These are phyloP conservation scores for Zingel zingel DNA, from an alignment of 2,113 vertebrate species.

Conservation along the genomic window DNA sequence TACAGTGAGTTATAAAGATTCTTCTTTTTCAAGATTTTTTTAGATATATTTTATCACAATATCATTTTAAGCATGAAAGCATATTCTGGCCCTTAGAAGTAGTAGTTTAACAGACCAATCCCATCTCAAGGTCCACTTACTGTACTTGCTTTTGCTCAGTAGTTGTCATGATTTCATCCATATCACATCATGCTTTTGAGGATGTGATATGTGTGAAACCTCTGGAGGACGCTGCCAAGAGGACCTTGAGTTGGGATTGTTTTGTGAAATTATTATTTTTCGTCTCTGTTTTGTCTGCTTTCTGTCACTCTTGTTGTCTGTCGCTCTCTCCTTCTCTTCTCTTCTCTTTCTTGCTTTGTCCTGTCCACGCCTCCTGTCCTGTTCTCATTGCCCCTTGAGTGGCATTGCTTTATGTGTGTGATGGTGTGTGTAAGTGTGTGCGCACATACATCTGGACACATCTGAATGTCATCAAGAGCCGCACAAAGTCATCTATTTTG, in stretches of 20 bases:
- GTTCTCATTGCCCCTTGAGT: slow-evolving; percentile 21
- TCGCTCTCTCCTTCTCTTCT: neutral
- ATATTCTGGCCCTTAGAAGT: slow-evolving; percentile 2
- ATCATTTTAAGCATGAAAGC: slow-evolving; percentile 6
- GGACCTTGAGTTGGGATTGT: neutral
- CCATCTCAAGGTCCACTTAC: neutral
- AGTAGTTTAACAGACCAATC: neutral
- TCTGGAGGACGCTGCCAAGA: neutral
- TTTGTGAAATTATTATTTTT: neutral
- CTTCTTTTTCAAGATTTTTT: no score
- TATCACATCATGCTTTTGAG: neutral
- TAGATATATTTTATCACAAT: no score
- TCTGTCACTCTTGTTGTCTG: slow-evolving; percentile 1
- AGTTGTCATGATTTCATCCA: slow-evolving; percentile 19
- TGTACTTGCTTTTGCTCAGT: neutral
- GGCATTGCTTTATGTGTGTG: slow-evolving; percentile 28
- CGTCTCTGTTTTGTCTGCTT: slow-evolving; percentile 4
- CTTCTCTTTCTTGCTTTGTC: slow-evolving; percentile 14
- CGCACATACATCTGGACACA: neutral
- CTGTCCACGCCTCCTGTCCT: slow-evolving; percentile 12
- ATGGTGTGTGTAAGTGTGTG: neutral
- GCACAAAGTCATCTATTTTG: slow-evolving; percentile 59
- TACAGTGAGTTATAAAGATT: neutral
- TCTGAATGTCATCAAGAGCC: slow-evolving; percentile 20
- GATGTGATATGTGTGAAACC: slow-evolving; percentile 10